Percentiles rank a stretch among this genome's conserved stretches.
Conservation (phyloP, 2,888 invertebrate genomes). For the Pristionchus japonicus region DNA sequence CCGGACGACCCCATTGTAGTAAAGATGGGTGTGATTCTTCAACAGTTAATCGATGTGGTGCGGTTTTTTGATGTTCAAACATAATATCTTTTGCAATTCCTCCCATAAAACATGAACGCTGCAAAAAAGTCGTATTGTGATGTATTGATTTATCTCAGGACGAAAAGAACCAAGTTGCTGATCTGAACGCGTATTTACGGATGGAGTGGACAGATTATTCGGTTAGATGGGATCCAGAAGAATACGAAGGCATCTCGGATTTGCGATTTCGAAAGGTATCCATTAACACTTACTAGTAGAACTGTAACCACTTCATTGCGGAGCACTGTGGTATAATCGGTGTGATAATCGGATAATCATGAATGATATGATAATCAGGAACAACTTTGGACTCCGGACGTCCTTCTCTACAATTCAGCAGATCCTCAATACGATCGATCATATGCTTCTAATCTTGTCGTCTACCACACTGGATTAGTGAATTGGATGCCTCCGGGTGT, state of each 20-base stretch:
- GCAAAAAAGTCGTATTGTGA: no score
- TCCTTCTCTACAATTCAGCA: slow-evolving; percentile 81
- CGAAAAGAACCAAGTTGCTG: slow-evolving; percentile 66
- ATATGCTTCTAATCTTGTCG: slow-evolving; percentile 96
- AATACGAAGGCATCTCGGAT: slow-evolving; percentile 63
- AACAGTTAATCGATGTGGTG: slow-evolving; percentile 58
- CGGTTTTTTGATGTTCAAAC: background rate
- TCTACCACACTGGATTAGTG: slow-evolving; percentile 93
- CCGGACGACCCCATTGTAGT: slow-evolving; percentile 61
- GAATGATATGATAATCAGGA: slow-evolving; percentile 49
- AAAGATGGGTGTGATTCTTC: slow-evolving; percentile 60
- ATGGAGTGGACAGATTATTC: slow-evolving; percentile 64
- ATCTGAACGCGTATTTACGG: slow-evolving; percentile 67
- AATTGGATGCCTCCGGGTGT: slow-evolving; percentile 90
- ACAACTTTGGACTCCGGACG: slow-evolving; percentile 68
- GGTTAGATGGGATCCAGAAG: slow-evolving; percentile 60
- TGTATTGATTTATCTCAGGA: no score
- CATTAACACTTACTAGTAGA: background rate
- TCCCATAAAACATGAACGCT: no score
- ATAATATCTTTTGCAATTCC: background rate
- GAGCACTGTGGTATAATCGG: no score
- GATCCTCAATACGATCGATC: slow-evolving; percentile 99
- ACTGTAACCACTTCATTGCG: no score
- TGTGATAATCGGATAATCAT: no score
- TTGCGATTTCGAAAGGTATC: slow-evolving; percentile 53